phyloP scores from a whole-genome alignment of 1,140 invertebrate genomes.

The Tetragnatha versicolor region DNA sequence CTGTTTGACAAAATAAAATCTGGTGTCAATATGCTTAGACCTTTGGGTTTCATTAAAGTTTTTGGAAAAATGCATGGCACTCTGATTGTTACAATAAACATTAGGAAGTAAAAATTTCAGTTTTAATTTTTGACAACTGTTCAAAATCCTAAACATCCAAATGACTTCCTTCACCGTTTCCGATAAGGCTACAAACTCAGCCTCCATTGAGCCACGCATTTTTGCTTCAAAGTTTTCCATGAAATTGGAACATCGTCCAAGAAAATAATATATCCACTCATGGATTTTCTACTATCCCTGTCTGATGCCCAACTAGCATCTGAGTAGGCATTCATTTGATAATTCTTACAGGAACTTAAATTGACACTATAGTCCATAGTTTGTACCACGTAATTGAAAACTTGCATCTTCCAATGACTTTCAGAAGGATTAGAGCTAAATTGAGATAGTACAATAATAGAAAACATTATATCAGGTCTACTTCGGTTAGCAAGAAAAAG shows the following conservation, averaged over 20 bases:
- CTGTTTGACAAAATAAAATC: constrained; percentile 60
- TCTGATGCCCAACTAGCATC: constrained; percentile 28
- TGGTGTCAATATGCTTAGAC: constrained; percentile 60
- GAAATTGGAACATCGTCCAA: constrained; percentile 60
- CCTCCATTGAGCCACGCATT: constrained; percentile 48
- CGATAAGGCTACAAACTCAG: constrained; percentile 46
- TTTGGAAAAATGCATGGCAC: neutral
- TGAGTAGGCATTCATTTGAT: neutral
- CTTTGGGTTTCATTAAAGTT: constrained; percentile 1
- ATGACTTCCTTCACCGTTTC: constrained; percentile 33
- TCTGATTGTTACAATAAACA: neutral
- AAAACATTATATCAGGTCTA: neutral
- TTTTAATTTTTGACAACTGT: neutral
- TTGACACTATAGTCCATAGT: neutral
- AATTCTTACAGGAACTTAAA: neutral
- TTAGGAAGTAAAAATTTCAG: neutral
- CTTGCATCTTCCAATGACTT: neutral
- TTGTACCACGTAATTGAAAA: neutral
- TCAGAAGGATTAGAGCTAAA: neutral
- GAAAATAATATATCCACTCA: constrained; percentile 62
- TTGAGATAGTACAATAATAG: too few species aligned
- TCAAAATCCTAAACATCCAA: constrained; percentile 1
- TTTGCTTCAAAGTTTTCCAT: constrained; percentile 45
- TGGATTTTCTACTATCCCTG: constrained; percentile 57
- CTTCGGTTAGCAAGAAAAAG: neutral